Percentiles rank a stretch among this genome's conserved stretches.
Evolutionary conservation across 2,888 invertebrate genomes (phyloP).

Genomic region (Amphipyra tragopoginis): DNA sequence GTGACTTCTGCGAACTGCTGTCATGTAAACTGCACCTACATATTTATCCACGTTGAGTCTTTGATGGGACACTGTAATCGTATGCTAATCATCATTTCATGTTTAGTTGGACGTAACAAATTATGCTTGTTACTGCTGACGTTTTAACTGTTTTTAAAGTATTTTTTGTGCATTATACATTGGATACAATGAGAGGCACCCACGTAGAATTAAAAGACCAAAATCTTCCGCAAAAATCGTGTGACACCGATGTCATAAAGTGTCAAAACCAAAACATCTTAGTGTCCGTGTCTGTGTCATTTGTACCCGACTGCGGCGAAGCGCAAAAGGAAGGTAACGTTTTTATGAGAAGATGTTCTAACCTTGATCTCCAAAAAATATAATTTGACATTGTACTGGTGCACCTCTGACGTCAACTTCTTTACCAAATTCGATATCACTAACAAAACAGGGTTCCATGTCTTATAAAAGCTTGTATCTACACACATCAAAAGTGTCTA

Average conservation of each 20-base stretch:
- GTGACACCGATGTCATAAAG: no score
- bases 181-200: no score
- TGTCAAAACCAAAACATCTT: no score
- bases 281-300: no score
- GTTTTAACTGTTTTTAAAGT: slow-evolving; percentile 3
- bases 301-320: no score
- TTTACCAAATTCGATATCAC: neutral
- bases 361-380: neutral
- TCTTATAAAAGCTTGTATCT: slow-evolving; percentile 1
- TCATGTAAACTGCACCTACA: slow-evolving; percentile 46
- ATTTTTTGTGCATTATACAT: neutral
- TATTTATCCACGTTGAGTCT: slow-evolving; percentile 21
- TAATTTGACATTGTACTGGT: neutral
- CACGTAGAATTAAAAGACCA: no score
- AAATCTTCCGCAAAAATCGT: no score
- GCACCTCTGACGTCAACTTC: neutral
- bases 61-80: slow-evolving; percentile 19
- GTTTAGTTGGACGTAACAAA: slow-evolving; percentile 10
- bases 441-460: neutral
- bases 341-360: no score
- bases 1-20: slow-evolving; percentile 57
- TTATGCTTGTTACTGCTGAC: slow-evolving; percentile 16
- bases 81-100: slow-evolving; percentile 26
- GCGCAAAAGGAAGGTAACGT: no score
- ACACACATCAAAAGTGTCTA: no score